Base-by-base conservation (phyloP, 1,140 invertebrate genomes). In the Rhopalosiphum maidis region DNA sequence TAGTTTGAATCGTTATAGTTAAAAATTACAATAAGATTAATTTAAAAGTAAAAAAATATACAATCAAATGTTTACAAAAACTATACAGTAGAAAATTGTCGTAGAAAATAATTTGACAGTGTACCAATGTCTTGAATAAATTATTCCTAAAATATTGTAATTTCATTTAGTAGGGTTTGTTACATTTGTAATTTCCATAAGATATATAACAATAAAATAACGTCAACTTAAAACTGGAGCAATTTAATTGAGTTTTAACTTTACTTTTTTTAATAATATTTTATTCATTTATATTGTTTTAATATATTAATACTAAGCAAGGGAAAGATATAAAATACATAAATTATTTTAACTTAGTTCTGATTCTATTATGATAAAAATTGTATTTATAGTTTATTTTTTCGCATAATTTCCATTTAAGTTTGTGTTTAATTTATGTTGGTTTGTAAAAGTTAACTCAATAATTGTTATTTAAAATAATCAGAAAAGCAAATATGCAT, bases 121-220 rank as follows among this genome's bases (percentile, higher is more conserved):
- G 11, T 11, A 68, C 30, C 9, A 68, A 68, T 68, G 9, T 77
- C 60, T 77, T 35, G 5, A 77, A 6, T n/a, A 77, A 15, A 77
- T 68, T n/a, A 30, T 60, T 30, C 30, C 15, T 68, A 15, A 68
- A 68, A n/a, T 15, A 77, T n/a, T 77, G 30, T 77, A 77, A n/a
- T 3, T 68, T 77, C 4, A n/a, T n/a, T n/a, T 77, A 77, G 60
- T 77, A 77, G 60, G 60, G 60, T 77, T 77, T 77, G 60, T n/a
- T 77, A 77, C 60, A 77, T 77, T n/a, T n/a, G n/a, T 77, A 68
- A 77, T 77, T 77, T 77, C 60, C 60, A 77, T 77, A 77, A 77
- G 1, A n/a, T n/a, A 5, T n/a, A n/a, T 77, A 77, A 18, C 60
- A 77, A 77, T 77, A 77, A n/a, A 77, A 77, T 77, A 18, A n/a